Percentiles rank a stretch among this genome's conserved stretches.
phyloP scores from a whole-genome alignment of 2,113 vertebrate genomes.

The Malurus elegans region DNA sequence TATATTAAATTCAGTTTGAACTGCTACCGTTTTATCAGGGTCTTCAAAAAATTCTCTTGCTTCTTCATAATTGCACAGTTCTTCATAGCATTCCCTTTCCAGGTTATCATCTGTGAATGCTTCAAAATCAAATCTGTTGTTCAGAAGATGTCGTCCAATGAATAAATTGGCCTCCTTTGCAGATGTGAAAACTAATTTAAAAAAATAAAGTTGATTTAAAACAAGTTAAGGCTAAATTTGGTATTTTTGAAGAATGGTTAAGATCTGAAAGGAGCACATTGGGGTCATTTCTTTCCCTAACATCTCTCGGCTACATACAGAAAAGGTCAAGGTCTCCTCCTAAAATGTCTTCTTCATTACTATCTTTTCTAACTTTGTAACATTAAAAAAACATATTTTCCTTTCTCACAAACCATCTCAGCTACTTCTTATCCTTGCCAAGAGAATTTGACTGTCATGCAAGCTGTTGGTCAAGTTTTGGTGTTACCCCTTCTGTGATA shows the following conservation, averaged over 20 bases:
- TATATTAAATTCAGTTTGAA: not conserved
- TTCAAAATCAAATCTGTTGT: conserved; percentile 94
- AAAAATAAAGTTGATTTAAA: not conserved
- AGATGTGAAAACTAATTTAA: conserved; percentile 82
- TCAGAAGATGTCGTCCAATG: conserved; percentile 85
- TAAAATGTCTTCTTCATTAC: not conserved
- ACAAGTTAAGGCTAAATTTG: not conserved
- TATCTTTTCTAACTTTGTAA: not conserved
- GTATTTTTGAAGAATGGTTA: not conserved
- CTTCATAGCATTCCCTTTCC: conserved; percentile 93
- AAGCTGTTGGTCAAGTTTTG: not conserved
- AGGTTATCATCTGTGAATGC: conserved; percentile 85
- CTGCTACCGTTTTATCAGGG: conserved; percentile 79
- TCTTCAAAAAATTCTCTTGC: conserved; percentile 92
- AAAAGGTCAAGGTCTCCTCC: not conserved
- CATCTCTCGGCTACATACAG: not conserved
- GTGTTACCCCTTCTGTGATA: not conserved
- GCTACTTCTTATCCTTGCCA: not conserved
- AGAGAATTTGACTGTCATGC: not conserved
- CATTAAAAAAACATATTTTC: not conserved
- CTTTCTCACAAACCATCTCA: not conserved
- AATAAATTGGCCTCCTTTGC: conserved; percentile 84
- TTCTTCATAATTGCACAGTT: conserved; percentile 91
- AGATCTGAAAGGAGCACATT: not conserved
- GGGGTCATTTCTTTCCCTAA: not conserved